Conservation (phyloP, 2,113 vertebrate genomes). For the Periophthalmodon schlosseri region DNA sequence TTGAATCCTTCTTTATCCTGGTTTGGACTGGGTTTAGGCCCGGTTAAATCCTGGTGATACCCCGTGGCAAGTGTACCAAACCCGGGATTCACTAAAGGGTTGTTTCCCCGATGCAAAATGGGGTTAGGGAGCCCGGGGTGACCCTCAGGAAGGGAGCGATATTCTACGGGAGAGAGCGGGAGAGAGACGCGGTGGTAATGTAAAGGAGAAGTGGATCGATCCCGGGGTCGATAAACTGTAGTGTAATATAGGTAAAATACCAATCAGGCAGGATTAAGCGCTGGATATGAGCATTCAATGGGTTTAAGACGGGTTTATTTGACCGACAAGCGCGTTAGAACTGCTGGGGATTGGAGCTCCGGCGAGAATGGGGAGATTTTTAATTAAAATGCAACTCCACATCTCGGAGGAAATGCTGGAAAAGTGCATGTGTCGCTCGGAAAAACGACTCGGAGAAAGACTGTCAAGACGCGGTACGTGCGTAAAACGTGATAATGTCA, state of each 20-base stretch:
- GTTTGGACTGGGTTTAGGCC: background rate
- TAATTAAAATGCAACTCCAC: slow-evolving; percentile 27
- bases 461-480: background rate
- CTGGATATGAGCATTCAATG: slow-evolving; percentile 23
- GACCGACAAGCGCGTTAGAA: slow-evolving; percentile 49
- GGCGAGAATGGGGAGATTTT: slow-evolving; percentile 4
- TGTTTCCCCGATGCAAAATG: slow-evolving; percentile 9
- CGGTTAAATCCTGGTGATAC: background rate
- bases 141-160: slow-evolving; percentile 34
- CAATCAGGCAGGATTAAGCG: slow-evolving; percentile 44
- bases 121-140: slow-evolving; percentile 32
- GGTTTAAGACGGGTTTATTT: slow-evolving; percentile 1
- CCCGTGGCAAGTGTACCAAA: slow-evolving; percentile 12
- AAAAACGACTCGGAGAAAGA: slow-evolving; percentile 16
- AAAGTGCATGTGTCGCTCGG: slow-evolving; percentile 39
- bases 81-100: slow-evolving; percentile 11
- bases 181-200: slow-evolving; percentile 26
- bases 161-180: slow-evolving; percentile 38
- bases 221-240: slow-evolving; percentile 47
- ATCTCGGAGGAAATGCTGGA: slow-evolving; percentile 14
- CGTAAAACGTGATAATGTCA: background rate
- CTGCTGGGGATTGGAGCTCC: background rate
- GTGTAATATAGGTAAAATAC: slow-evolving; percentile 43
- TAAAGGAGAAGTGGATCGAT: slow-evolving; percentile 47
- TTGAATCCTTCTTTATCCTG: background rate